phyloP scores from a whole-genome alignment of 2,888 invertebrate genomes.

The Furcula furcula region DNA sequence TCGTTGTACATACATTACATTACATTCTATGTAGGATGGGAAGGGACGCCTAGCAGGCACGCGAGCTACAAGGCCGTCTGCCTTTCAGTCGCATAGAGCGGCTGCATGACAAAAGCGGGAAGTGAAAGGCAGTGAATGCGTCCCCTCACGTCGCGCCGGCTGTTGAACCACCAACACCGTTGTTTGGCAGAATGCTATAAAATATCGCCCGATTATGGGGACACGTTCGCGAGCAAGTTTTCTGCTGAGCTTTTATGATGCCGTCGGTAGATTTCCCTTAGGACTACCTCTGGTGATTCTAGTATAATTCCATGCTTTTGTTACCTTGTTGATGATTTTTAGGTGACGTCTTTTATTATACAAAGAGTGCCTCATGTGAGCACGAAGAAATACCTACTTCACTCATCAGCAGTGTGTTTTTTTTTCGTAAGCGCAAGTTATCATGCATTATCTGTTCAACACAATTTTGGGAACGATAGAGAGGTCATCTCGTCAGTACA shows the following conservation, averaged over 20 bases:
- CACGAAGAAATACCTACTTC: too few species aligned
- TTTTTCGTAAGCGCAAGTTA: too few species aligned
- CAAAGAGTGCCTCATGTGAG: too few species aligned
- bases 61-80: slow-evolving; percentile 74
- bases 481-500: slow-evolving; percentile 6
- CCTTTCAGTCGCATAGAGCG: slow-evolving; percentile 72
- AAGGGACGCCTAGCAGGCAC: slow-evolving; percentile 69
- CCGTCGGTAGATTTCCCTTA: slow-evolving; percentile 19
- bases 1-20: slow-evolving; percentile 13
- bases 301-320: slow-evolving; percentile 18
- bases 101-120: slow-evolving; percentile 77
- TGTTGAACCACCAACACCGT: slow-evolving; percentile 45
- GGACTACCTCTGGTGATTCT: slow-evolving; percentile 19
- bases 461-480: too few species aligned
- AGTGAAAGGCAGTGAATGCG: slow-evolving; percentile 81
- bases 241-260: background rate
- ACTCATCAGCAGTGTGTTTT: too few species aligned
- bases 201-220: slow-evolving; percentile 16
- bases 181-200: slow-evolving; percentile 28
- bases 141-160: slow-evolving; percentile 63
- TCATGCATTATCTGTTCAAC: too few species aligned
- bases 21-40: slow-evolving; percentile 48
- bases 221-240: slow-evolving; percentile 4
- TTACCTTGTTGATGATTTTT: background rate
- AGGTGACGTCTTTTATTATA: slow-evolving; percentile 1